A percentile compares a stretch with the other conserved stretches of the same genome.
These are phyloP conservation scores for Stegastes partitus DNA, from an alignment of 2,113 vertebrate species.

Conservation along the genomic window DNA sequence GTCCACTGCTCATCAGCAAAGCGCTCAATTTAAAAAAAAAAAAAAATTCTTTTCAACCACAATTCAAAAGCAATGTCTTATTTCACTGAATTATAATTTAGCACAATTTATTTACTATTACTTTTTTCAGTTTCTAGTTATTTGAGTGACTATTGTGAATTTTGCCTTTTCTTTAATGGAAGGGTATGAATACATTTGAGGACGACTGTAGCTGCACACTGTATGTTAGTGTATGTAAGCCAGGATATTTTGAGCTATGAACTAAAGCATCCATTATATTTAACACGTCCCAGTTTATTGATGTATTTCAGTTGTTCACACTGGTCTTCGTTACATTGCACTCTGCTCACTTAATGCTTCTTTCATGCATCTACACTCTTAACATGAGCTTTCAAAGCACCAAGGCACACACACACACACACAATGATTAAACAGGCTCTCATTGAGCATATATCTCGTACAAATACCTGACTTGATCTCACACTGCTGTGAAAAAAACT, in stretches of 20 bases:
- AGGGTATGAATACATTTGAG: too few species aligned
- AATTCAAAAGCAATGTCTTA: too few species aligned
- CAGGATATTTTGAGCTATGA: neutral
- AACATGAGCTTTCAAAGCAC: slow-evolving; percentile 25
- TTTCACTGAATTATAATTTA: too few species aligned
- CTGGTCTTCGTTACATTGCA: neutral
- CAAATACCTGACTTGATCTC: neutral
- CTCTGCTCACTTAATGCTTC: slow-evolving; percentile 2
- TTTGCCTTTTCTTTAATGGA: too few species aligned
- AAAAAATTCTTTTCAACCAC: too few species aligned
- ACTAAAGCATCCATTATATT: neutral
- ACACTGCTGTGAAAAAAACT: neutral
- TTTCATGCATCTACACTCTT: slow-evolving; percentile 27
- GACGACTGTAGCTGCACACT: too few species aligned
- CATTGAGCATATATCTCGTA: neutral
- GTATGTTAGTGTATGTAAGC: too few species aligned
- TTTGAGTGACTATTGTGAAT: too few species aligned
- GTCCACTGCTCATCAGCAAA: too few species aligned
- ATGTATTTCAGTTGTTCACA: neutral
- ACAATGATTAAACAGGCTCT: slow-evolving; percentile 15
- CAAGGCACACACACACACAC: slow-evolving; percentile 56
- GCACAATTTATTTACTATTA: too few species aligned
- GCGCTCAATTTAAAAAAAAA: too few species aligned
- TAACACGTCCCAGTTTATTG: slow-evolving; percentile 6
- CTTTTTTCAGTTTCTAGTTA: too few species aligned